These are phyloP conservation scores for Bradypodion ventrale DNA, from an alignment of 2,797 vertebrate species.

Conservation along the genomic window DNA sequence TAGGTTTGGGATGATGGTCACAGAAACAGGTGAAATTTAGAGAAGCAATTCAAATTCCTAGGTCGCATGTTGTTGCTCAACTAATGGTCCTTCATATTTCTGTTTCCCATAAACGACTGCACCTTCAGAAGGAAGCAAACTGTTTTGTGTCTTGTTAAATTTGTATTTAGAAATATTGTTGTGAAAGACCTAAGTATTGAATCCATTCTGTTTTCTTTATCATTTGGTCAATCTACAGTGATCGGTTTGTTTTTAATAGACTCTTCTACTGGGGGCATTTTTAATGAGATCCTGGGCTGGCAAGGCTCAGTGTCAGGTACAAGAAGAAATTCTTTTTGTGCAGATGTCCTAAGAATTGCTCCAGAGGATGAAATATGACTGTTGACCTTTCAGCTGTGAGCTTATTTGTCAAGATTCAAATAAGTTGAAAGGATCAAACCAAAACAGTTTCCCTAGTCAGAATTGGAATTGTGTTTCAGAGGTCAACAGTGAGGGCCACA, in stretches of 20 bases:
- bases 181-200: background rate
- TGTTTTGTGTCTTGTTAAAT: constrained; percentile 66
- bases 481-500: constrained; percentile 87
- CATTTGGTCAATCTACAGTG: constrained; percentile 70
- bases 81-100: constrained; percentile 52
- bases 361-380: constrained; percentile 92
- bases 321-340: constrained; percentile 89
- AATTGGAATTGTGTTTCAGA: constrained; percentile 89
- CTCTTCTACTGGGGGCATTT: constrained; percentile 82
- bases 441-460: constrained; percentile 88
- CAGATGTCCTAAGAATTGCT: constrained; percentile 89
- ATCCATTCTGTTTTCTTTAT: constrained; percentile 58
- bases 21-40: constrained; percentile 60
- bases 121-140: constrained; percentile 55
- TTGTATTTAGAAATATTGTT: constrained; percentile 39
- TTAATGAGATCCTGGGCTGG: constrained; percentile 88
- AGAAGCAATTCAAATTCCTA: constrained; percentile 61
- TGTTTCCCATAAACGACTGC: constrained; percentile 52
- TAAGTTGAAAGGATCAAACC: constrained; percentile 96
- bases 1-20: constrained; percentile 52
- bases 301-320: constrained; percentile 88
- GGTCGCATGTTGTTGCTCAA: constrained; percentile 40
- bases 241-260: constrained; percentile 79
- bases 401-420: constrained; percentile 96
- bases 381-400: constrained; percentile 96